Evolutionary conservation across 2,113 vertebrate genomes (phyloP).

Genomic region (Corapipo altera): DNA sequence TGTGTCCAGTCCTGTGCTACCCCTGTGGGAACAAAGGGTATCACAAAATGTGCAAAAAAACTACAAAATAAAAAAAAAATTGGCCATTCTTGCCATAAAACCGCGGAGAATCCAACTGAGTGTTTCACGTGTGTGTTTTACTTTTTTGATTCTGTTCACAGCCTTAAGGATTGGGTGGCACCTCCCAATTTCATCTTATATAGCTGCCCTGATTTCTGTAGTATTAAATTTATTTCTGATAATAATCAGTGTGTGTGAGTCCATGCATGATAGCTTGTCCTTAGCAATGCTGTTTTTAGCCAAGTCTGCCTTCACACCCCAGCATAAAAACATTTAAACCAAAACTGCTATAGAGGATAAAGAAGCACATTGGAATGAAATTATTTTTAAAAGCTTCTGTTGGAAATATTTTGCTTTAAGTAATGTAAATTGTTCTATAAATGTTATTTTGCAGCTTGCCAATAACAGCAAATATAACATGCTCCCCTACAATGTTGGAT

Average conservation of each 20-base stretch:
- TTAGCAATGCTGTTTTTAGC: not conserved
- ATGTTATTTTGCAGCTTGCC: not conserved
- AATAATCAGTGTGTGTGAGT: not conserved
- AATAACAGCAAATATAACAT: not conserved
- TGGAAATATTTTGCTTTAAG: not conserved
- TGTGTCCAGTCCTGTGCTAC: fast-evolving
- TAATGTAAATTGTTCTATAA: not conserved
- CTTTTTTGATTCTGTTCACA: not conserved
- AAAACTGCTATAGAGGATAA: not conserved
- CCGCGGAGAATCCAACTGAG: not conserved
- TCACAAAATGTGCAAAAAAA: fast-evolving
- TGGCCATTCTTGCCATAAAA: not conserved
- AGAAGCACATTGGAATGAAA: not conserved
- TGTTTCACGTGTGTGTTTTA: fast-evolving
- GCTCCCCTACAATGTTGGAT: not conserved
- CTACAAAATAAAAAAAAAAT: not conserved
- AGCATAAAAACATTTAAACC: not conserved
- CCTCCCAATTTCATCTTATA: not conserved
- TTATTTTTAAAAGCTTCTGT: not conserved
- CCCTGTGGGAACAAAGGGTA: not conserved
- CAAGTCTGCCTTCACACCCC: not conserved
- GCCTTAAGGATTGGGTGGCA: not conserved
- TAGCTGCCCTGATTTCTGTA: not conserved
- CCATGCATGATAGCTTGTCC: not conserved
- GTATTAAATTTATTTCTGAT: not conserved